Base-by-base conservation (phyloP, 2,888 invertebrate genomes). In the Leptinotarsa peninsularis region DNA sequence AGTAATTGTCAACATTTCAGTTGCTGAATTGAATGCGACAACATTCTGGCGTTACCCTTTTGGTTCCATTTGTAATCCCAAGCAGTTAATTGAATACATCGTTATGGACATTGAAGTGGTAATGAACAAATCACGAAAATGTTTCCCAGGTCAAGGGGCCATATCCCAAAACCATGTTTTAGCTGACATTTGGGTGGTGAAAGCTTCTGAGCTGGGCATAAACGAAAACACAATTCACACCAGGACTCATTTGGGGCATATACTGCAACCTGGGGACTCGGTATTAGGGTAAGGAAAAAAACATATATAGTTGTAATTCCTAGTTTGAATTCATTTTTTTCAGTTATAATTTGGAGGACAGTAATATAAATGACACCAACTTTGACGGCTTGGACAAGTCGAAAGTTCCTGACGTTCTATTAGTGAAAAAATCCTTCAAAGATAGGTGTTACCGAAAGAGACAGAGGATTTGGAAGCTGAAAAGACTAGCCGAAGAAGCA, bases 101-200 rank as follows among this genome's bases (percentile, higher is more conserved):
- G 96, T 99, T 1, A 97, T 99, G 95, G 96, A 99, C 85, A 93
- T 97, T 75, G 98, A 98, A 82, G 90, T 92, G 60, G 91, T 96
- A 18, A 90, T 91, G 79, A 92, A 93, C 14, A 91, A 94, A 88
- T 94, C 97, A 82, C 92, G 93, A 81, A 93, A 93, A 85, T 89
- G 90, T 71, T 96, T 96, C 86, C 95, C 96, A 0, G 98, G 98
- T 0, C 97, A 97, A 90, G 97, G 98, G 2, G 90, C 93, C 71
- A 91, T 97, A 73, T 98, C 98, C 0, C 91, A 91, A 74, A 96
- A 95, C 90, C 98, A 98, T 88, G 93, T 94, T 4, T 89, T 98
- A 69, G 95, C 97, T 5, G 98, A 99, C 88, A 94, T 96, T 49
- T 99, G 98, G 97, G 92, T 99, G 1, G 95, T 97, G 1, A 94